Evolutionary conservation across 2,113 vertebrate genomes (phyloP), one percentile per base, ranked within the genome.

Genomic region (Philantomba maxwellii): DNA sequence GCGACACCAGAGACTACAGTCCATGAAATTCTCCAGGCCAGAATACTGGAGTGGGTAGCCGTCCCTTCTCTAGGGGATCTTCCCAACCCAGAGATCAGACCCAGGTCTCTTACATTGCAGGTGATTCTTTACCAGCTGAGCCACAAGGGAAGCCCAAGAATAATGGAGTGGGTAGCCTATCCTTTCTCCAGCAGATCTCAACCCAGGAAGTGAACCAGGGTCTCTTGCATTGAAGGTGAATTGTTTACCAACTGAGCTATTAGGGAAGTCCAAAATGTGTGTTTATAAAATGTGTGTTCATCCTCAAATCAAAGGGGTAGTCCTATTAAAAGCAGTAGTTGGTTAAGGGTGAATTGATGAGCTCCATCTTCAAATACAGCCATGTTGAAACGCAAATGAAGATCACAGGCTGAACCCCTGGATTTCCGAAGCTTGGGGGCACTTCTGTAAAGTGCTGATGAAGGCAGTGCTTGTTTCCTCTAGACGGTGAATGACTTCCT

Each of bases 331-430:
- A 86, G 23, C 0, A 12, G 39, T 14, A 4, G 6, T 14, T 89
- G 47, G 45, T 73, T n/a, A 53, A 51, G 43, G 39, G 55, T 43
- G 77, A 66, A 62, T 11, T 26, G 17, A 17, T 43, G 77, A 39
- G 55, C 19, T 45, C 10, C 1, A 26, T 19, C 53, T 77, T 53
- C 57, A 36, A 26, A 17, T 17, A 13, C 23, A n/a, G 39, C 51
- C 25, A 51, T 26, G 49, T 3, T 16, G 11, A 92, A 66, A 66
- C 43, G 51, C 58, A 77, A 73, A 14, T 21, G 25, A 89, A 53
- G 19, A 25, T 23, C 9, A 17, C 21, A 0, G 2, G 5, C 49
- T 23, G 23, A 49, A 16, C 28, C n/a, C 11, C 17, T 6, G 25
- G 60, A 19, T n/a, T 91, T 39, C 1, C 0, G 0, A 60, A 53